Evolutionary conservation across 2,888 invertebrate genomes (phyloP), one percentile per base, ranked within the genome.

Genomic region (Brachyopa scutellaris): DNA sequence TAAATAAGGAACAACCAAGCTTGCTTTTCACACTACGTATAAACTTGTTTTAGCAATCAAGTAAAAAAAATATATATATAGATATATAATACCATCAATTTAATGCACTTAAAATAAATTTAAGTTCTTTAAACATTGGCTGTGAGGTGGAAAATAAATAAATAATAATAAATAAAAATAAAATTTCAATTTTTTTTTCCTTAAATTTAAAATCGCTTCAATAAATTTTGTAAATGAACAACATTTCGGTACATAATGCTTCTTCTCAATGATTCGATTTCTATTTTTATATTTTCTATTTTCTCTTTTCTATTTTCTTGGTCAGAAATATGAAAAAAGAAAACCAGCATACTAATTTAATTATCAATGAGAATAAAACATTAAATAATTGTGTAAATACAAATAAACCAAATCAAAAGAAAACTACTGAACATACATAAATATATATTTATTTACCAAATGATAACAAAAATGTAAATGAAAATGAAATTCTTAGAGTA

Each of bases 401-500:
- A 11, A 36, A 21, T 2, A 45, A 47, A 45, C 19, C 11, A 40
- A 38, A 40, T 38, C 3, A 17, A 53, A 7, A 26, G 19, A n/a
- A n/a, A 42, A 26, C 9, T 42, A 42, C 15, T 9, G 9, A 17
- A 17, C n/a, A 29, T 45, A n/a, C 6, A 59, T 42, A 29, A 9
- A 42, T 11, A 15, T 31, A 17, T 19, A 19, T 29, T 33, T 15
- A 13, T 26, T 45, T 31, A 59, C 59, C 29, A 26, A 13, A 51
- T 13, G 29, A 26, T 40, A 57, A 38, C 21, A 57, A 36, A 38
- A 36, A 38, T 26, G 17, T 31, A 31, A 57, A 17, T 11, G 13
- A 36, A 40, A 49, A 1, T 33, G 13, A 42, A 51, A 19, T 31
- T 38, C 31, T 62, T 42, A 62, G 53, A 62, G 23, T 61, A 72